Conservation (phyloP, 2,113 vertebrate species). For the Genyomyrus donnyi region DNA sequence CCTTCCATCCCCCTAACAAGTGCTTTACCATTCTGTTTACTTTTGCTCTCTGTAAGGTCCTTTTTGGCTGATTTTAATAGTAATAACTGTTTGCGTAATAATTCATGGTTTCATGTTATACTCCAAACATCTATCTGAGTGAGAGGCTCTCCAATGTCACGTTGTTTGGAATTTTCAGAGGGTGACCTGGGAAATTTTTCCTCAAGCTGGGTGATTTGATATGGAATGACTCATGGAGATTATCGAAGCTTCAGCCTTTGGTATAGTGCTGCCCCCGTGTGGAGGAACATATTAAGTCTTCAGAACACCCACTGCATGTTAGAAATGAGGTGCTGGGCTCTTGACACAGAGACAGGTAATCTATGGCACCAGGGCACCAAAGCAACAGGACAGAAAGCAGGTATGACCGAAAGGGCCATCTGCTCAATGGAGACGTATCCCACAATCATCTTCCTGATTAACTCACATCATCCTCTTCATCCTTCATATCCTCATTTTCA, state of each 20-base stretch:
- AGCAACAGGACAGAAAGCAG: neutral
- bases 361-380: neutral
- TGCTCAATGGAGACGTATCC: neutral
- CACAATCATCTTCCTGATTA: neutral
- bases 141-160: neutral
- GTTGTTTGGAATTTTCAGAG: neutral
- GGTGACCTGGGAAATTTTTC: neutral
- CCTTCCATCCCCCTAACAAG: neutral
- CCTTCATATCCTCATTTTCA: conserved; percentile 37
- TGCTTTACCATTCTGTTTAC: neutral
- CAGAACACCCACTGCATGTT: neutral
- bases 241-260: neutral
- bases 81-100: neutral
- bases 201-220: neutral
- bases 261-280: conserved; percentile 51
- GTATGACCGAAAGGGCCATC: neutral
- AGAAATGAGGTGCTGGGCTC: neutral
- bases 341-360: neutral
- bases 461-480: conserved; percentile 70
- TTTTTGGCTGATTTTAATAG: neutral
- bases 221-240: neutral
- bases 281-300: conserved; percentile 20
- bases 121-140: neutral
- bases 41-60: neutral
- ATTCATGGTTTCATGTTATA: neutral